Evolutionary conservation across 2,888 invertebrate species (phyloP).

Genomic region (Leptopterna dolabrata): DNA sequence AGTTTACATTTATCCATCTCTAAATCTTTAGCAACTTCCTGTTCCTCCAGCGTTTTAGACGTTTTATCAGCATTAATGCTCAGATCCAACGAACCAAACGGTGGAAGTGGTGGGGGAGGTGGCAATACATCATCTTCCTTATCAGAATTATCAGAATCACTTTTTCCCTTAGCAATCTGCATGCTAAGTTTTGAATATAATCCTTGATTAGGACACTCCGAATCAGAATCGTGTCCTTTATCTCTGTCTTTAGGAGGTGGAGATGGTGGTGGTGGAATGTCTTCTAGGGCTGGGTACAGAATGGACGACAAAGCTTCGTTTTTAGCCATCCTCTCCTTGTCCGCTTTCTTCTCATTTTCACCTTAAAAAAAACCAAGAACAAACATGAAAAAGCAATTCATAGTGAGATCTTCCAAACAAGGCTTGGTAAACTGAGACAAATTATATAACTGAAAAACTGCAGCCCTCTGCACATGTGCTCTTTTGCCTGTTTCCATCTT

Average conservation of each 20-base stretch:
- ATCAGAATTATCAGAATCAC: constrained; percentile 57
- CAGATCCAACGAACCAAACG: constrained; percentile 23
- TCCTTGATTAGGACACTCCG: constrained; percentile 83
- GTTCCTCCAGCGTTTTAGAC: not conserved
- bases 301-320: not conserved
- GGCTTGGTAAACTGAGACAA: no score
- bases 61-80: not conserved
- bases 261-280: constrained; percentile 5
- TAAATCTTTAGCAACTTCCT: constrained; percentile 1
- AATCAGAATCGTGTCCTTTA: constrained; percentile 67
- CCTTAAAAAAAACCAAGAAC: not conserved
- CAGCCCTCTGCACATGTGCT: no score
- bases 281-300: constrained; percentile 7
- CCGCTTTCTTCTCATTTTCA: not conserved
- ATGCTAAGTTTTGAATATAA: constrained; percentile 86
- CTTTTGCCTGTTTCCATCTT: no score
- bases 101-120: constrained; percentile 16
- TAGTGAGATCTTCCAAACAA: no score
- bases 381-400: not conserved
- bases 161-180: constrained; percentile 75
- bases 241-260: constrained; percentile 19
- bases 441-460: no score
- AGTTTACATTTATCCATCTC: not conserved
- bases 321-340: not conserved
- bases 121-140: not conserved